Percentiles rank a stretch among this genome's conserved stretches.
These are phyloP conservation scores for Ceuthmochares aereus DNA, from an alignment of 2,113 vertebrate genomes.

Conservation along the genomic window DNA sequence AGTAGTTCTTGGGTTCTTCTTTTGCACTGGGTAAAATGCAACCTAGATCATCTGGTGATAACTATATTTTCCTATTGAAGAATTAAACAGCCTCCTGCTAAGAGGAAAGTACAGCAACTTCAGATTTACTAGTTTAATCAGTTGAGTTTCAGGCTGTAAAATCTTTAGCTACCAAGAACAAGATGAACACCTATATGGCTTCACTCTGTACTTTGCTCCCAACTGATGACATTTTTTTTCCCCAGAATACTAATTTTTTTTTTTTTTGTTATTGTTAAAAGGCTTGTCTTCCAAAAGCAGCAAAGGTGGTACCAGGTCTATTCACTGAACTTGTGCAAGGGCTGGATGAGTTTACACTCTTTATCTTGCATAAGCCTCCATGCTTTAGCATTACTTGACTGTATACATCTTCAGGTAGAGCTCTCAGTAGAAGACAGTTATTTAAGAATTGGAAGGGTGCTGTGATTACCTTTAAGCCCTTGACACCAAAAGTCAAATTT, in stretches of 20 bases:
- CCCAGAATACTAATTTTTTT: neutral
- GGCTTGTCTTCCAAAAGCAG: neutral
- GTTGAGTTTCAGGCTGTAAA: neutral
- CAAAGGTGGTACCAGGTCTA: neutral
- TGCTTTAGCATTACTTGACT: neutral
- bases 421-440: neutral
- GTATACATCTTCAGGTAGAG: neutral
- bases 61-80: neutral
- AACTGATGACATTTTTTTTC: neutral
- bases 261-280: neutral
- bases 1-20: neutral
- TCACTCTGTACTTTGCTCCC: neutral
- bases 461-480: neutral
- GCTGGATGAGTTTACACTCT: neutral
- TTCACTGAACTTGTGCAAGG: neutral
- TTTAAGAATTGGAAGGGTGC: neutral
- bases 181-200: neutral
- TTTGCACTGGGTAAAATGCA: neutral
- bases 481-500: neutral
- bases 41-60: neutral
- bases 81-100: neutral
- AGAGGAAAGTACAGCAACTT: neutral
- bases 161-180: neutral
- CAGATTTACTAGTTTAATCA: neutral
- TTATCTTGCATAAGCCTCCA: neutral